Percentiles rank a stretch among this genome's conserved stretches.
Evolutionary conservation across 2,113 vertebrate genomes (phyloP).

Genomic region (Rhizomys pruinosus): DNA sequence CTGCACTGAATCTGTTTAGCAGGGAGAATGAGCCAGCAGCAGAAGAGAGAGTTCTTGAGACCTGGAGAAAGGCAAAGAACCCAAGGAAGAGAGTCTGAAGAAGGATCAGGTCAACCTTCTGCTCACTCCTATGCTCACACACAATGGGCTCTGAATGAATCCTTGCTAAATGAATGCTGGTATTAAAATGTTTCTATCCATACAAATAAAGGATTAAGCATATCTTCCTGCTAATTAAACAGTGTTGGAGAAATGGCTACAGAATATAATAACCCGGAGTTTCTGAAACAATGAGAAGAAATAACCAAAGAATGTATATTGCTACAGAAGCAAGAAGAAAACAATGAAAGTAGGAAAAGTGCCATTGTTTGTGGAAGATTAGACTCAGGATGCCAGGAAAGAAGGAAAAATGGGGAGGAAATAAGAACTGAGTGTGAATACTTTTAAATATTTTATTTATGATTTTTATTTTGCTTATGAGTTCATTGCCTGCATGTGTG

Average conservation of each 20-base stretch:
- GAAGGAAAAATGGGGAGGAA: not conserved
- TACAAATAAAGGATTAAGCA: not conserved
- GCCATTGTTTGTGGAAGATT: constrained; percentile 24
- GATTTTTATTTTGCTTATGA: too few relatives aligned
- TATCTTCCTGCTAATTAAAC: not conserved
- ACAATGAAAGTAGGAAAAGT: too few relatives aligned
- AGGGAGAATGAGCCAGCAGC: not conserved
- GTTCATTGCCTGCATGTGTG: too few relatives aligned
- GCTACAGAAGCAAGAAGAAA: not conserved
- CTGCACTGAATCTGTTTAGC: not conserved
- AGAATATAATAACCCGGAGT: not conserved
- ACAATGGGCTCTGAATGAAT: too few relatives aligned
- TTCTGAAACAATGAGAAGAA: not conserved
- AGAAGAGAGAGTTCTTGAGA: not conserved
- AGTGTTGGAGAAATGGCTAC: not conserved
- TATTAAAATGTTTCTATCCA: not conserved
- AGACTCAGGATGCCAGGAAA: constrained; percentile 44
- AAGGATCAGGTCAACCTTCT: too few relatives aligned
- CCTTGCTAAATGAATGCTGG: not conserved
- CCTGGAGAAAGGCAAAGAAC: not conserved
- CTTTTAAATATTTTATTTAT: too few relatives aligned
- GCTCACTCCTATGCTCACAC: not conserved
- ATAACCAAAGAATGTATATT: not conserved
- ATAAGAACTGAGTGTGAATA: not conserved
- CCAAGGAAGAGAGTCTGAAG: not conserved